phyloP scores from a whole-genome alignment of 1,140 invertebrate species.

The Drosophila serrata region DNA sequence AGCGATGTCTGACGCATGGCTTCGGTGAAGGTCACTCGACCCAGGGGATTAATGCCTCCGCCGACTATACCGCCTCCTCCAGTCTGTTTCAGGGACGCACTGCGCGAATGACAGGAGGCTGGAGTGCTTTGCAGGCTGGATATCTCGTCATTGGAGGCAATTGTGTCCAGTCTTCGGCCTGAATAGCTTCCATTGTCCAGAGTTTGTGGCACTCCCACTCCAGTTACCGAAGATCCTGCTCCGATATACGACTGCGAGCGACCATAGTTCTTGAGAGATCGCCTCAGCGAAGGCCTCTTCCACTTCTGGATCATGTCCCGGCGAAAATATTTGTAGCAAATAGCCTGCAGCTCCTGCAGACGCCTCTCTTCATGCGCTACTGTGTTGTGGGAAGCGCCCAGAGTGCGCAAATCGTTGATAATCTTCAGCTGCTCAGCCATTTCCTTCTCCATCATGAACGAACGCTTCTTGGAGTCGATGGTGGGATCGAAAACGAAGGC shows the following conservation, averaged over 20 bases:
- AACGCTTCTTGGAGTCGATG: slow-evolving; percentile 94
- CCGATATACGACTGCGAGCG: slow-evolving; percentile 82
- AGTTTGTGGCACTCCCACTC: slow-evolving; percentile 41
- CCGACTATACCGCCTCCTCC: slow-evolving; percentile 24
- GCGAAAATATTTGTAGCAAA: slow-evolving; percentile 95
- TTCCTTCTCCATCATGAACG: slow-evolving; percentile 97
- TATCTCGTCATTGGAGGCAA: slow-evolving; percentile 83
- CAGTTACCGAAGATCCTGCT: slow-evolving; percentile 24
- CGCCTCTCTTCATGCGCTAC: slow-evolving; percentile 96
- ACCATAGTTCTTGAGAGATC: slow-evolving; percentile 75
- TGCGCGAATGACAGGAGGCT: slow-evolving; percentile 89
- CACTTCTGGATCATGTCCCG: slow-evolving; percentile 86
- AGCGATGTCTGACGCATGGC: slow-evolving; percentile 88
- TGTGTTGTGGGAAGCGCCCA: slow-evolving; percentile 95
- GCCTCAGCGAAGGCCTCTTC: slow-evolving; percentile 76
- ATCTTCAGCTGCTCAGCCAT: slow-evolving; percentile 98
- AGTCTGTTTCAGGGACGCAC: slow-evolving; percentile 89
- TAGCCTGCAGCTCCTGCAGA: slow-evolving; percentile 95
- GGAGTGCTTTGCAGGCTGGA: slow-evolving; percentile 90
- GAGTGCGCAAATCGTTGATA: slow-evolving; percentile 95
- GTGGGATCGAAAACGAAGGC: slow-evolving; percentile 94
- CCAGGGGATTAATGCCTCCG: slow-evolving; percentile 29
- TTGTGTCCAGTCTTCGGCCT: slow-evolving; percentile 73
- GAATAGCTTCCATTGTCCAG: slow-evolving; percentile 71
- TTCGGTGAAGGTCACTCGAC: slow-evolving; percentile 81